These are phyloP conservation scores for Oenanthe melanoleuca DNA, from an alignment of 2,113 vertebrate species.

Conservation along the genomic window DNA sequence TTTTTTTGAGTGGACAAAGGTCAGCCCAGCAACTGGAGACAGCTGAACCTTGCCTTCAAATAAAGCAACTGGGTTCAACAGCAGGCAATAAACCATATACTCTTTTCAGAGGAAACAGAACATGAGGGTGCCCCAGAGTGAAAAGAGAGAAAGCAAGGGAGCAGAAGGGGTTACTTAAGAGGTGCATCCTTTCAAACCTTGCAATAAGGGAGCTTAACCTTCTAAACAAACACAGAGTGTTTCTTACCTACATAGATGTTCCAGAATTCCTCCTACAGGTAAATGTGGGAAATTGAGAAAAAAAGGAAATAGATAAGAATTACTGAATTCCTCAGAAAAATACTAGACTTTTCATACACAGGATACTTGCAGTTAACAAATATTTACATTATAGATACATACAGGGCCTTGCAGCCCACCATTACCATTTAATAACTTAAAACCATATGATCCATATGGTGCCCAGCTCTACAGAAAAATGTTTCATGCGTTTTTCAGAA, in stretches of 20 bases:
- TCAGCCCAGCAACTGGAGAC: neutral
- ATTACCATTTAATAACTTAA: neutral
- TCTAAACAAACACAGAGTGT: neutral
- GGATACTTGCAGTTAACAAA: neutral
- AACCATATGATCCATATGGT: neutral
- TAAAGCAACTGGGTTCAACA: neutral
- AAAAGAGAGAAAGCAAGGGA: neutral
- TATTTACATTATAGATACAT: neutral
- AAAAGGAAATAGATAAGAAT: constrained; percentile 5
- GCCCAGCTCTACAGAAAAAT: neutral
- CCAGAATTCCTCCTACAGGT: constrained; percentile 87
- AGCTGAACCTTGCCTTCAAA: neutral
- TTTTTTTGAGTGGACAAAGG: neutral
- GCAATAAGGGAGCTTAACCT: neutral
- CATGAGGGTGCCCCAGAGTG: neutral
- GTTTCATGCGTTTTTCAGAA: neutral
- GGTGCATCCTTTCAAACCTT: neutral
- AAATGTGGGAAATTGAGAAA: neutral
- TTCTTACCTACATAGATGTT: constrained; percentile 84
- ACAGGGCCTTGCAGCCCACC: neutral
- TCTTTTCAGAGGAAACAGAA: neutral
- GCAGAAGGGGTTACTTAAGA: neutral
- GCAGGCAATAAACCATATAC: neutral
- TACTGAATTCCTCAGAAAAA: neutral
- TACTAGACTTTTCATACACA: neutral